phyloP scores from a whole-genome alignment of 1,140 invertebrate species.

The Drosophila lowei region DNA sequence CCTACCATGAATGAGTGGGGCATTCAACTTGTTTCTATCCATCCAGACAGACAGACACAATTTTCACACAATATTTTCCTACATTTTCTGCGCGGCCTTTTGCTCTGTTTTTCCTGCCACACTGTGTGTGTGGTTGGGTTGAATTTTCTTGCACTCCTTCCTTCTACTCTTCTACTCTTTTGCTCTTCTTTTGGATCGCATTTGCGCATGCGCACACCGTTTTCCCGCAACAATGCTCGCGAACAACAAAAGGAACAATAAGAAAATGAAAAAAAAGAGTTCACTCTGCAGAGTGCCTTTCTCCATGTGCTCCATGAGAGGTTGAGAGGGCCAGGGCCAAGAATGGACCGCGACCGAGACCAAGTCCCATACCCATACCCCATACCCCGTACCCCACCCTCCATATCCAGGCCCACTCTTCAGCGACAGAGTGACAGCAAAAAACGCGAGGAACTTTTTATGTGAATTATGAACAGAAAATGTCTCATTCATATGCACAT shows the following conservation, averaged over 20 bases:
- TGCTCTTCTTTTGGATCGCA: conserved; percentile 60
- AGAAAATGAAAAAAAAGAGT: conserved; percentile 27
- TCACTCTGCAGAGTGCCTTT: conserved; percentile 66
- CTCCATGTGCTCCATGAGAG: conserved; percentile 44
- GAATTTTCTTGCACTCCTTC: conserved; percentile 53
- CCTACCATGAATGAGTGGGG: conserved; percentile 50
- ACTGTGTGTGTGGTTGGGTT: conserved; percentile 14
- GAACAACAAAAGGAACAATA: conserved; percentile 12
- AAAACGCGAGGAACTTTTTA: conserved; percentile 31
- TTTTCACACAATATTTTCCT: conserved; percentile 80
- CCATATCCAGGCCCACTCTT: conserved; percentile 24
- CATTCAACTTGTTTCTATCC: conserved; percentile 63
- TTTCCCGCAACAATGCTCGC: conserved; percentile 67
- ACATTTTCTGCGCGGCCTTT: conserved; percentile 57
- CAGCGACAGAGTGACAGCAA: background rate
- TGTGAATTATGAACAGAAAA: conserved; percentile 41
- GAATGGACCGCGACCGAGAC: conserved; percentile 43
- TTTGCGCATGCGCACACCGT: conserved; percentile 73
- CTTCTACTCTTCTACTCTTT: background rate
- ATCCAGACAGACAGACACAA: conserved; percentile 27
- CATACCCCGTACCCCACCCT: background rate
- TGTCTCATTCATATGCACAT: conserved; percentile 48
- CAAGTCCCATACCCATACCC: conserved; percentile 35
- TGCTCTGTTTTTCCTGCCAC: conserved; percentile 52
- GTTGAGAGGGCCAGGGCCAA: conserved; percentile 19